A percentile compares a stretch with the other conserved stretches of the same genome.
Evolutionary conservation across 2,113 vertebrate species (phyloP).

Genomic region (Cyanoderma ruficeps): DNA sequence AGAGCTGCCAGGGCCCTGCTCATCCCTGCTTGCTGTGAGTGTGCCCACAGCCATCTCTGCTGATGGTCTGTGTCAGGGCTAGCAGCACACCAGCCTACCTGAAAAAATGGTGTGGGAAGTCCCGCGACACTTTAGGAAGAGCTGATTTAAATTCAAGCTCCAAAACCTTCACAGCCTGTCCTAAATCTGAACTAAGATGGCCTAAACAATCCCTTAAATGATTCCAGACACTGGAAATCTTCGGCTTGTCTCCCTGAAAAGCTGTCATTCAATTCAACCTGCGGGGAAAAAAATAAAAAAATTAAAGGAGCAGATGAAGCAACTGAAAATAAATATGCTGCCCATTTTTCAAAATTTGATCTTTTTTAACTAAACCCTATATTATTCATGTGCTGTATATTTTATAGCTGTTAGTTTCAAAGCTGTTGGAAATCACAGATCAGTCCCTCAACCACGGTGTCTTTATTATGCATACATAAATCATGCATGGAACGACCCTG

Average conservation of each 20-base stretch:
- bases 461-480: constrained; percentile 68
- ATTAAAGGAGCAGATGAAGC: neutral
- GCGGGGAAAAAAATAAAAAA: neutral
- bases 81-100: fast-evolving
- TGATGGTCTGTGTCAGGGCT: neutral
- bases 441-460: constrained; percentile 12
- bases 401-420: constrained; percentile 45
- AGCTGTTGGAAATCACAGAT: constrained; percentile 56
- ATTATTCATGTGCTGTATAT: constrained; percentile 33
- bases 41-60: fast-evolving
- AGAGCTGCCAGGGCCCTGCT: neutral
- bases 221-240: neutral
- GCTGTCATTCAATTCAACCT: neutral
- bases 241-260: neutral
- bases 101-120: neutral
- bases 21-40: neutral
- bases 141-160: neutral
- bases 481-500: constrained; percentile 60
- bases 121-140: fast-evolving
- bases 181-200: neutral
- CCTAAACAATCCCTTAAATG: neutral
- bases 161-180: neutral
- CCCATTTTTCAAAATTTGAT: neutral
- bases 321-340: constrained; percentile 6
- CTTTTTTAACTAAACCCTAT: neutral